A percentile compares a stretch with the other conserved stretches of the same genome.
Conservation (phyloP, 1,140 invertebrate genomes). For the Schlechtendalia chinensis region DNA sequence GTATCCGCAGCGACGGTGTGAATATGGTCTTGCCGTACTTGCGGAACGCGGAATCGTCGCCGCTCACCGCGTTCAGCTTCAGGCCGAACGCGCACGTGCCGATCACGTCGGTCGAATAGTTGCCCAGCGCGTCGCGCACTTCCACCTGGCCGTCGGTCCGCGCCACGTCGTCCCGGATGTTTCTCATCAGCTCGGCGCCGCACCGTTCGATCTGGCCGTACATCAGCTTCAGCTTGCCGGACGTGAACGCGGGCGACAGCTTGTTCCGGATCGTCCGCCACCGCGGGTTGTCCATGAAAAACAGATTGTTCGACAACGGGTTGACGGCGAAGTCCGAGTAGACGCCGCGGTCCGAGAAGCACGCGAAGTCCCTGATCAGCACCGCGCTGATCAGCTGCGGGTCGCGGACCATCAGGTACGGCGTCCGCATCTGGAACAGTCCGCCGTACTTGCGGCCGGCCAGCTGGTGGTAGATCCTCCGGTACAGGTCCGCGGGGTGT, state of each 20-base stretch:
- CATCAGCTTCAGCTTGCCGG: slow-evolving; percentile 62
- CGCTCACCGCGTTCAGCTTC: slow-evolving; percentile 55
- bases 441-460: slow-evolving; percentile 51
- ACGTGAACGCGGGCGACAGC: slow-evolving; percentile 62
- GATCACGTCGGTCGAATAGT: slow-evolving; percentile 53
- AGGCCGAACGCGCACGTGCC: slow-evolving; percentile 54
- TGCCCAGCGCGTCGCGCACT: slow-evolving; percentile 23
- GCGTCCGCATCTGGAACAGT: slow-evolving; percentile 51
- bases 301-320: slow-evolving; percentile 60
- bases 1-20: slow-evolving; percentile 9
- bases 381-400: slow-evolving; percentile 58
- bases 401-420: slow-evolving; percentile 57
- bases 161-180: no score
- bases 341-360: slow-evolving; percentile 57
- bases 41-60: slow-evolving; percentile 61
- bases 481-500: slow-evolving; percentile 17
- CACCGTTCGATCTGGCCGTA: slow-evolving; percentile 58
- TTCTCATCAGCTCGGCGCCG: slow-evolving; percentile 48
- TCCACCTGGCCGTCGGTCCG: background rate
- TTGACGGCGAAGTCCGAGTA: slow-evolving; percentile 54
- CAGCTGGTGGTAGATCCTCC: slow-evolving; percentile 49
- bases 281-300: slow-evolving; percentile 57
- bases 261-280: slow-evolving; percentile 61
- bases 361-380: slow-evolving; percentile 59
- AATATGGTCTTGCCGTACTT: slow-evolving; percentile 54